Base-by-base conservation (phyloP, 2,888 invertebrate species). In the Patella ulyssiponensis region DNA sequence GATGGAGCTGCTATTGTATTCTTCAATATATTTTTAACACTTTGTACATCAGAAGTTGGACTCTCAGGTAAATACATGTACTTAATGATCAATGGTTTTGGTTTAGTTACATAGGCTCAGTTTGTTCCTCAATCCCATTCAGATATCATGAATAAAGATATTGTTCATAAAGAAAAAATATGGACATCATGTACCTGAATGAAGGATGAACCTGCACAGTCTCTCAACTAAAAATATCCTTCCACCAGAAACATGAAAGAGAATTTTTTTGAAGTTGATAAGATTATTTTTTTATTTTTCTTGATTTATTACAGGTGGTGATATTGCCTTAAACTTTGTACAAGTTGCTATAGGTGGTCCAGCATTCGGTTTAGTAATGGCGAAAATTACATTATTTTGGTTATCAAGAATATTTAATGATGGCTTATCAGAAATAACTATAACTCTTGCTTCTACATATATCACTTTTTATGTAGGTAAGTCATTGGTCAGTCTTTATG, bases 1-100 rank as follows among this genome's bases (percentile, higher is more conserved):
- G 92, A 93, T 85, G 93, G 92, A 11, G 89, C 92, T 17, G 92
- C 92, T 33, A 92, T 93, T 79, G 91, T 93, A 3, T 85, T 91
- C 56, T 93, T 91, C 79, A 88, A 91, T 71, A 88, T 92, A 4
- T 87, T 92, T 73, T 77, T 84, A 3, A 80, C 84, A 70, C 71
- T 90, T 56, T 82, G 85, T 4, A 82, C 81, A 74, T 78, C 83
- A 73, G 85, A 84, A 53, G 77, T 77, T 17, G 83, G 78, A 3
- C 80, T 82, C 20, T 77, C 80, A 71, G 85, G 84, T 85, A 79
- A 71, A 53, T 72, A 54, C n/a, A 7, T 44, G 12, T 17, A n/a
- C 44, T 44, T 9, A 44, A 5, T 44, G 44, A 44, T 44, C 44
- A 44, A 44, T 44, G 44, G 44, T 44, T 44, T 44, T 44, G 44